Conservation (phyloP, 1,140 invertebrate genomes). For the Tetramorium parvispinum region DNA sequence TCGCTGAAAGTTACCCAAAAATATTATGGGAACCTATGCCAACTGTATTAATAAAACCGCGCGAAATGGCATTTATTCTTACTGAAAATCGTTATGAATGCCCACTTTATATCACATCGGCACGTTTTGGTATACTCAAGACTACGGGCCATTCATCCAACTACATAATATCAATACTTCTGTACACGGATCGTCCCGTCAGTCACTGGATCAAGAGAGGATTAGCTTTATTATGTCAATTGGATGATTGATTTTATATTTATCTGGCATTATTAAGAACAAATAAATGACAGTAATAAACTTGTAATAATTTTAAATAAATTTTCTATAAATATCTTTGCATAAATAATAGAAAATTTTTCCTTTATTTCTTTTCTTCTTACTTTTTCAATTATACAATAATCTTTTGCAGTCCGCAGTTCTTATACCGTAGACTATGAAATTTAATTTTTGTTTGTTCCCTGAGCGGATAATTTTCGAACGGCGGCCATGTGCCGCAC, state of each 20-base stretch:
- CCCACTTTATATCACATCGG: conserved; percentile 95
- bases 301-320: too few relatives aligned
- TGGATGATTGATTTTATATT: conserved; percentile 87
- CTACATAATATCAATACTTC: conserved; percentile 92
- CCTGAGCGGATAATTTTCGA: too few relatives aligned
- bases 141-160: conserved; percentile 97
- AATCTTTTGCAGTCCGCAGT: too few relatives aligned
- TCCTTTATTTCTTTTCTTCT: too few relatives aligned
- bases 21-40: conserved; percentile 93
- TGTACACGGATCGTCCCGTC: conserved; percentile 89
- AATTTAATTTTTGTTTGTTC: too few relatives aligned
- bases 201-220: conserved; percentile 96
- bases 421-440: too few relatives aligned
- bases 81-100: conserved; percentile 90
- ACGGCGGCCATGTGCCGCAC: too few relatives aligned
- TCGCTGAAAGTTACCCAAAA: conserved; percentile 94
- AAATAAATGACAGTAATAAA: too few relatives aligned
- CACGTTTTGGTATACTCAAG: conserved; percentile 92
- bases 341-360: too few relatives aligned
- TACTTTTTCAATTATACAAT: too few relatives aligned
- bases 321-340: too few relatives aligned
- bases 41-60: conserved; percentile 90
- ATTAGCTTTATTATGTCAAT: conserved; percentile 93
- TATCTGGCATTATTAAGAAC: background rate
- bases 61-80: conserved; percentile 86